Evolutionary conservation across 1,140 invertebrate species (phyloP).

Genomic region (Drosophila sp.): DNA sequence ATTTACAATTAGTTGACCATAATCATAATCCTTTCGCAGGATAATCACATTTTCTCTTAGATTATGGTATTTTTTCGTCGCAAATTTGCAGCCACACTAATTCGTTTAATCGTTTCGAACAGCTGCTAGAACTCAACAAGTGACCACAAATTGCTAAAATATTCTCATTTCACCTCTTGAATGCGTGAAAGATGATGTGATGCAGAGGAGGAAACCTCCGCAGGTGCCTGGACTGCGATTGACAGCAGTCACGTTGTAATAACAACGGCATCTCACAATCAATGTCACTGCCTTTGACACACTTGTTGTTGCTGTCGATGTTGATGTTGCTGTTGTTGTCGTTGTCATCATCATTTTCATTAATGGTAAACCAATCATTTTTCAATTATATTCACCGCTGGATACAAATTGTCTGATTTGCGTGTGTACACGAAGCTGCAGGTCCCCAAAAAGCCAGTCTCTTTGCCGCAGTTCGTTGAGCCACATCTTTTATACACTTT

Average conservation of each 20-base stretch:
- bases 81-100: slow-evolving; percentile 2
- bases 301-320: slow-evolving; percentile 46
- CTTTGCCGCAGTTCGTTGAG: background rate
- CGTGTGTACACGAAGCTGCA: slow-evolving; percentile 43
- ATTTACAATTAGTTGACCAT: slow-evolving; percentile 23
- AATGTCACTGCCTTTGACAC: slow-evolving; percentile 33
- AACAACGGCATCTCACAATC: slow-evolving; percentile 26
- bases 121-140: slow-evolving; percentile 13
- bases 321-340: slow-evolving; percentile 48
- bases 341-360: slow-evolving; percentile 80
- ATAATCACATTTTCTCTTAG: background rate
- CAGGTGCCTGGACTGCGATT: slow-evolving; percentile 63
- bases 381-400: slow-evolving; percentile 82
- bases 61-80: background rate
- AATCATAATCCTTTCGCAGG: slow-evolving; percentile 3
- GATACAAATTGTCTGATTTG: slow-evolving; percentile 82
- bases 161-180: slow-evolving; percentile 25
- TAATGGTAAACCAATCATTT: slow-evolving; percentile 82
- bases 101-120: background rate
- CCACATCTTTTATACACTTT: background rate
- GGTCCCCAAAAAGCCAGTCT: background rate
- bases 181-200: slow-evolving; percentile 18
- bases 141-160: slow-evolving; percentile 19
- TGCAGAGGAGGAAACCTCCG: slow-evolving; percentile 43
- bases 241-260: slow-evolving; percentile 51